Conservation (phyloP, 2,888 invertebrate genomes). For the Choristoneura rosaceana region DNA sequence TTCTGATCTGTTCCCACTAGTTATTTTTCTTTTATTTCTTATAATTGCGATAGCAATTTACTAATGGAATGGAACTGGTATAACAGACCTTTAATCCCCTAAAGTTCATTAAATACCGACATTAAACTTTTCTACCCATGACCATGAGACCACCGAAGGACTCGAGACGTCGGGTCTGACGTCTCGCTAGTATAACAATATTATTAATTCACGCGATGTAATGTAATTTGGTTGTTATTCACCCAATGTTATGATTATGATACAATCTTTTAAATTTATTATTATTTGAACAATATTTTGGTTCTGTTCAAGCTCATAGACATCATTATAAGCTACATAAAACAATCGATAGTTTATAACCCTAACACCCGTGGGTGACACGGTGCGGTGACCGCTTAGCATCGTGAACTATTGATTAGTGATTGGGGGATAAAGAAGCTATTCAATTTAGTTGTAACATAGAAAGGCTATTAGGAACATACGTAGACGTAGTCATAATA, state of each 20-base stretch:
- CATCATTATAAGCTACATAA: background rate
- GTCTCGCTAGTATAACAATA: background rate
- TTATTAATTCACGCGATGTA: constrained; percentile 11
- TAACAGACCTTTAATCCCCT: background rate
- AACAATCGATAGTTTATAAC: constrained; percentile 34
- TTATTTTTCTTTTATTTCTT: no score
- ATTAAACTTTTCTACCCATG: background rate
- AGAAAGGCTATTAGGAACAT: background rate
- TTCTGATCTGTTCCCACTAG: no score
- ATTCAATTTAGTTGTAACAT: background rate
- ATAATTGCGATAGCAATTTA: no score
- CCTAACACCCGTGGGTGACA: constrained; percentile 19
- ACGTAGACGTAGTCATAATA: background rate
- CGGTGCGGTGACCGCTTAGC: constrained; percentile 31
- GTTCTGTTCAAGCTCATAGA: constrained; percentile 2
- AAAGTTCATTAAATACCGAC: background rate
- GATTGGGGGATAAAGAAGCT: constrained; percentile 2
- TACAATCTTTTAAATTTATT: constrained; percentile 1
- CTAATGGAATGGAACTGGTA: no score
- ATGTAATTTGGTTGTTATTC: background rate
- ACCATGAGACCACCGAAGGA: constrained; percentile 10
- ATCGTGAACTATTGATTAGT: constrained; percentile 22
- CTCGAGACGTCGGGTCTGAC: constrained; percentile 6
- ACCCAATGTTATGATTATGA: background rate
- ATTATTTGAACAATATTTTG: background rate